Percentiles rank a stretch among this genome's conserved stretches.
Conservation (phyloP, 2,113 vertebrate genomes). For the Rousettus leschenaultii region DNA sequence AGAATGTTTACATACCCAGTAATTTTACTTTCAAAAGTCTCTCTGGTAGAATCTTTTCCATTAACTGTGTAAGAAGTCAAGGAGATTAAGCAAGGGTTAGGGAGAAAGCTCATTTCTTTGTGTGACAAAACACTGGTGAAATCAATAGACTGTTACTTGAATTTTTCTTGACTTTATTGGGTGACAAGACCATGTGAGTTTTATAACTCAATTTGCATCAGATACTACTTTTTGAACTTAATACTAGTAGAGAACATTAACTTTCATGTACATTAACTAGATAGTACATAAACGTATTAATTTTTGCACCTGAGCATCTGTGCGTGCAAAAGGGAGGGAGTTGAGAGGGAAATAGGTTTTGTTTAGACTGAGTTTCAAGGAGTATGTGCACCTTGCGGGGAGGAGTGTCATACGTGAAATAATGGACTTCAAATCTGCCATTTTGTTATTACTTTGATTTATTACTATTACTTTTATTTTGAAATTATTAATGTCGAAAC, state of each 20-base stretch:
- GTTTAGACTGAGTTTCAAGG: neutral
- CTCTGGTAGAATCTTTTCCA: neutral
- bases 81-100: neutral
- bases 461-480: neutral
- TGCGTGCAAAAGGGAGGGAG: neutral
- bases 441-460: neutral
- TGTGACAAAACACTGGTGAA: neutral
- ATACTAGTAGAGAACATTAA: neutral
- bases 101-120: neutral
- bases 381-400: neutral
- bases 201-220: neutral
- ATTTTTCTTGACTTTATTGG: neutral
- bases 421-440: neutral
- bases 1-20: neutral
- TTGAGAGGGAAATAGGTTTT: neutral
- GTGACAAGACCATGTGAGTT: neutral
- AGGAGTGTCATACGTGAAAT: neutral
- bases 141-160: neutral
- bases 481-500: neutral
- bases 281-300: neutral
- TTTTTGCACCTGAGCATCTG: neutral
- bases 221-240: neutral
- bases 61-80: neutral
- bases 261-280: neutral
- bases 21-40: neutral